These are phyloP conservation scores for Porites cylindrica DNA, from an alignment of 92 coral and sea anemone genomes.

Conservation along the genomic window DNA sequence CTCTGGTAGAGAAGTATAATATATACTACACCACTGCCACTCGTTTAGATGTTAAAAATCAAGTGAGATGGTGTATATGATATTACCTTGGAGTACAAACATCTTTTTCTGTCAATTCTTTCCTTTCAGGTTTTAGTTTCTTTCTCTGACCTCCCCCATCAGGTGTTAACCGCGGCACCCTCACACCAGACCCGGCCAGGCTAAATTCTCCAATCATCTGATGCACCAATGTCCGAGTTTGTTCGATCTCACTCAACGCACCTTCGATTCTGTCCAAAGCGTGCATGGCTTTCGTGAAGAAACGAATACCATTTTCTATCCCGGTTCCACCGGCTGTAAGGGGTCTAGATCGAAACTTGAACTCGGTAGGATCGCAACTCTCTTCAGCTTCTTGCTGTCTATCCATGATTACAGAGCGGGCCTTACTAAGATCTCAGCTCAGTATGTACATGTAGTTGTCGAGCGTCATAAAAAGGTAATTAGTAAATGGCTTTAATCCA, in stretches of 20 bases:
- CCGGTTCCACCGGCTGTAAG: constrained; percentile 38
- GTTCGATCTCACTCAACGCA: constrained; percentile 25
- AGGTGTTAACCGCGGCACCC: not conserved
- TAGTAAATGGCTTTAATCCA: not conserved
- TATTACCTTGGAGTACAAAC: constrained; percentile 8
- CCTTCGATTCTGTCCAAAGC: constrained; percentile 45
- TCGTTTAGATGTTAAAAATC: no score
- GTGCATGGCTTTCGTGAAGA: constrained; percentile 45
- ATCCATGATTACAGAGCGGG: constrained; percentile 2
- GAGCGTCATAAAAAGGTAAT: constrained; percentile 32
- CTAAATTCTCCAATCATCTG: constrained; percentile 55
- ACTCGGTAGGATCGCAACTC: constrained; percentile 6
- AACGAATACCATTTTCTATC: constrained; percentile 40
- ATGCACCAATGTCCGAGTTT: constrained; percentile 32
- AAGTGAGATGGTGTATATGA: no score
- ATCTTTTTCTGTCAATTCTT: constrained; percentile 10
- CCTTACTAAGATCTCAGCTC: not conserved
- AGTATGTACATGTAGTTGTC: no score
- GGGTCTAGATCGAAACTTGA: constrained; percentile 36
- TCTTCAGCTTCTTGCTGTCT: constrained; percentile 15
- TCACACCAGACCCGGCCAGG: constrained; percentile 9
- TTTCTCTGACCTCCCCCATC: not conserved
- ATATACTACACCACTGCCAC: no score
- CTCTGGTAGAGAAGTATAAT: not conserved
- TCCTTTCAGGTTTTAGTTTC: constrained; percentile 2